Conservation (phyloP, 1,140 invertebrate species). For the Caerostris extrusa region DNA sequence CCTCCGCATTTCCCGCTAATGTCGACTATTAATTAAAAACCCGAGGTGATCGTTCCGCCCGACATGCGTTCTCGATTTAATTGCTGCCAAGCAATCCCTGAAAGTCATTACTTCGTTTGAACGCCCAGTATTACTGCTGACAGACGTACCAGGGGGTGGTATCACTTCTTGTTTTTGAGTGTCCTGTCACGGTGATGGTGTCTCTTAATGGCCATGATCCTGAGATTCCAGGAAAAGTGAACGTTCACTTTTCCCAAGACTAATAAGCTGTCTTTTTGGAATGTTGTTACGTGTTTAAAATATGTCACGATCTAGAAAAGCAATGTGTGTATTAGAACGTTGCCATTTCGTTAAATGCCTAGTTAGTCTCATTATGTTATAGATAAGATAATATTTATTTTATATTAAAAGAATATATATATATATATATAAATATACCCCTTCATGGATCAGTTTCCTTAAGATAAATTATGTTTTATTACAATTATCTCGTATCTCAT, state of each 20-base stretch:
- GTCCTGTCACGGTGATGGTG: neutral
- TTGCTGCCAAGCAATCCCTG: conserved; percentile 20
- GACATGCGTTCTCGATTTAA: conserved; percentile 21
- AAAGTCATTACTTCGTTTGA: conserved; percentile 13
- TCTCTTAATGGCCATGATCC: neutral
- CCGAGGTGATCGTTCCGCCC: conserved; percentile 3
- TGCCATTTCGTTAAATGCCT: neutral
- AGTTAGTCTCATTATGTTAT: no score
- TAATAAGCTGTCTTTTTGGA: conserved; percentile 23
- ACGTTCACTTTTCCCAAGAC: neutral
- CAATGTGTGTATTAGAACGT: neutral
- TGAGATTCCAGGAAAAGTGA: neutral
- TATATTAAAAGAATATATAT: no score
- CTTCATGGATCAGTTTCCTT: no score
- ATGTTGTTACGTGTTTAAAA: neutral
- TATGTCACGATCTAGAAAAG: neutral
- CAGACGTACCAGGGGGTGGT: neutral
- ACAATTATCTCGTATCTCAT: no score
- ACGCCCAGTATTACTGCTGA: neutral
- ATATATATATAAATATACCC: no score
- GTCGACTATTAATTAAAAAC: conserved; percentile 51
- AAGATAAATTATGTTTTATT: no score
- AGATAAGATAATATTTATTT: no score
- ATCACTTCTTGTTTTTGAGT: conserved; percentile 8
- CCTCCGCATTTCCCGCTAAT: neutral